Percentiles rank a stretch among this genome's conserved stretches.
Evolutionary conservation across 2,797 vertebrate species (phyloP).

Genomic region (Macropus fuliginosus): DNA sequence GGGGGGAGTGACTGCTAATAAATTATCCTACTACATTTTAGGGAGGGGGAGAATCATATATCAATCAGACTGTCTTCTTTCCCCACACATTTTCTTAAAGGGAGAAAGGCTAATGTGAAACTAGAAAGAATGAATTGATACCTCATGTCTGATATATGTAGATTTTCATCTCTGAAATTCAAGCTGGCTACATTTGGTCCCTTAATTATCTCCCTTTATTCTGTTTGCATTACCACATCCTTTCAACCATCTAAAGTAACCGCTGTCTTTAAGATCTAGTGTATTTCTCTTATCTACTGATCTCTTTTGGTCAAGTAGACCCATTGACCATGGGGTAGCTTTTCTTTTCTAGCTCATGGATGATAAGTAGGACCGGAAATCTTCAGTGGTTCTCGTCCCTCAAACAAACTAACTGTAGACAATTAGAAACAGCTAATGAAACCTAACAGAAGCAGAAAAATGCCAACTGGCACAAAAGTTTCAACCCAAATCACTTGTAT

Average conservation of each 20-base stretch:
- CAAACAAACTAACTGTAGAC: slow-evolving; percentile 18
- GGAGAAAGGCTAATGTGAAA: not conserved
- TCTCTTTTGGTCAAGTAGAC: slow-evolving; percentile 25
- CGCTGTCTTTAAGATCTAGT: not conserved
- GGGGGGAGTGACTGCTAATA: not conserved
- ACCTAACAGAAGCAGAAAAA: slow-evolving; percentile 34
- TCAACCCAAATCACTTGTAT: not conserved
- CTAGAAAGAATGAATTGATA: not conserved
- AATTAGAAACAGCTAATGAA: slow-evolving; percentile 1
- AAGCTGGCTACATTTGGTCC: not conserved
- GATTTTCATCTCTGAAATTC: not conserved
- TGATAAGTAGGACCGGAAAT: slow-evolving; percentile 4
- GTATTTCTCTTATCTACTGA: not conserved
- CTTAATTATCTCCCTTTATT: not conserved
- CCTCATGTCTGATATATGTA: not conserved
- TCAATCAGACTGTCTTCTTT: not conserved
- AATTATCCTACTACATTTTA: not conserved
- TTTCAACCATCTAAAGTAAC: not conserved
- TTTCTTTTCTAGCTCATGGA: slow-evolving; percentile 16
- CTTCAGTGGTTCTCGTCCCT: not conserved
- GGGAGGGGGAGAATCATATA: not conserved
- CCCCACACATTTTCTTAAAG: slow-evolving; percentile 2
- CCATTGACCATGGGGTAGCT: not conserved
- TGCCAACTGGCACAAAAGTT: not conserved
- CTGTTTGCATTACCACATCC: not conserved